A percentile compares a stretch with the other conserved stretches of the same genome.
Evolutionary conservation across 2,113 vertebrate genomes (phyloP).

Genomic region (Pantherophis guttatus): DNA sequence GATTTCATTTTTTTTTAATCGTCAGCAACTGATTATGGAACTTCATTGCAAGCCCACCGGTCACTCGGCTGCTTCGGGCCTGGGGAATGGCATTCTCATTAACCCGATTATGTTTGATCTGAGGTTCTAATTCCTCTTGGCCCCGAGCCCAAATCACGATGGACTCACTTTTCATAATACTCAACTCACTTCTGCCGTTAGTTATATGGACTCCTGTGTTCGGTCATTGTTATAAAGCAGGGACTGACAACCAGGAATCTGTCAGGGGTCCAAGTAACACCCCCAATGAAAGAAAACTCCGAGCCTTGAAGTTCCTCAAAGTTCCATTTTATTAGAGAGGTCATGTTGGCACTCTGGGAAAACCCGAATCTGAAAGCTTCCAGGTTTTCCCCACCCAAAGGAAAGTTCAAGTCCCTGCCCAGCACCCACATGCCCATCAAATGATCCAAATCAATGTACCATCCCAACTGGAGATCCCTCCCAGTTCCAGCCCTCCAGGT

Average conservation of each 20-base stretch:
- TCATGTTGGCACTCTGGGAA: too few relatives aligned
- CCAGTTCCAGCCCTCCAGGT: too few relatives aligned
- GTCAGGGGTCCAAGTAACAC: too few relatives aligned
- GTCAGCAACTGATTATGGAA: slow-evolving; percentile 65
- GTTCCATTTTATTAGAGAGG: too few relatives aligned
- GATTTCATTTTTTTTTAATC: slow-evolving; percentile 25
- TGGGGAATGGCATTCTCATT: slow-evolving; percentile 39
- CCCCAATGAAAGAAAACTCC: too few relatives aligned
- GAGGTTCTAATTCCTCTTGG: slow-evolving; percentile 32
- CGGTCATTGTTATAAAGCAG: neutral
- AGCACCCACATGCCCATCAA: too few relatives aligned
- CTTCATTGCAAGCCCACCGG: slow-evolving; percentile 41
- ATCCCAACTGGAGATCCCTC: too few relatives aligned
- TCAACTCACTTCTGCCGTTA: neutral
- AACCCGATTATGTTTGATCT: slow-evolving; percentile 28
- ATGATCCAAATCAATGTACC: too few relatives aligned
- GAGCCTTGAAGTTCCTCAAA: too few relatives aligned
- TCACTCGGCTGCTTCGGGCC: slow-evolving; percentile 12
- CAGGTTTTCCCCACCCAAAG: too few relatives aligned
- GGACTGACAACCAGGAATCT: neutral
- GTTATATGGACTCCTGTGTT: neutral
- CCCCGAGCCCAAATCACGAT: slow-evolving; percentile 3
- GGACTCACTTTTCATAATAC: neutral
- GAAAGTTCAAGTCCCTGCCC: too few relatives aligned
- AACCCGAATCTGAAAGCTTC: too few relatives aligned